Conservation (phyloP, 1,140 invertebrate species). For the Drosophila murphyi region DNA sequence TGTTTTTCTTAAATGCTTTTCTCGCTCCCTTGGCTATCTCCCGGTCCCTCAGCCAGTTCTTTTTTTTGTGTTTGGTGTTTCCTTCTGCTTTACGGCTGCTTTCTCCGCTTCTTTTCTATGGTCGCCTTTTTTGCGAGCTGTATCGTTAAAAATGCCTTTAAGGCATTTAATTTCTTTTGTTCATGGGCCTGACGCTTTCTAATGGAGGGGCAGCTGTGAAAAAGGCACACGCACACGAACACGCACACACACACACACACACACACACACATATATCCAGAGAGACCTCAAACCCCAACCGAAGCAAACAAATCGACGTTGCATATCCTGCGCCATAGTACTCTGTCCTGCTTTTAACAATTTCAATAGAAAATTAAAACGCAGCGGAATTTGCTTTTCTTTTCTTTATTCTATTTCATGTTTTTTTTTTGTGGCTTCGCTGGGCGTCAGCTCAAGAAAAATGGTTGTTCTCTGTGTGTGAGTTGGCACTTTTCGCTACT, state of each 20-base stretch:
- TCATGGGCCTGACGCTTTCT: conserved; percentile 60
- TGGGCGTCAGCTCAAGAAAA: conserved; percentile 63
- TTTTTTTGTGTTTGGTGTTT: conserved; percentile 13
- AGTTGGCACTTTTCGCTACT: conserved; percentile 47
- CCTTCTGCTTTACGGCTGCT: conserved; percentile 36
- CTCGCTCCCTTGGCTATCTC: conserved; percentile 37
- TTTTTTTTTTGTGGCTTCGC: not conserved
- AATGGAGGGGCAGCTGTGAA: conserved; percentile 37
- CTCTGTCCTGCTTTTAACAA: conserved; percentile 71
- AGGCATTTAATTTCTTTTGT: conserved; percentile 83
- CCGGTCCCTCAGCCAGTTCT: not conserved
- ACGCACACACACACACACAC: not conserved
- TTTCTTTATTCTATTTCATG: conserved; percentile 16
- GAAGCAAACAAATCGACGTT: conserved; percentile 72
- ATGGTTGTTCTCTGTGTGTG: conserved; percentile 58
- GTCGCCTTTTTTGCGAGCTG: conserved; percentile 44
- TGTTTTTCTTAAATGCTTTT: conserved; percentile 83
- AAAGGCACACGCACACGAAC: conserved; percentile 23
- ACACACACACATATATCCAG: not conserved
- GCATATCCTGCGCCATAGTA: conserved; percentile 47
- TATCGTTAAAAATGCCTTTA: conserved; percentile 83
- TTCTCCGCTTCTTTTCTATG: conserved; percentile 42
- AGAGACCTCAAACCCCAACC: conserved; percentile 25
- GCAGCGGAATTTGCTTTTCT: conserved; percentile 66
- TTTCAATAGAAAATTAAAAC: conserved; percentile 83